These are phyloP conservation scores for Trigoniulus corallinus DNA, from an alignment of 1,140 invertebrate species.

Conservation along the genomic window DNA sequence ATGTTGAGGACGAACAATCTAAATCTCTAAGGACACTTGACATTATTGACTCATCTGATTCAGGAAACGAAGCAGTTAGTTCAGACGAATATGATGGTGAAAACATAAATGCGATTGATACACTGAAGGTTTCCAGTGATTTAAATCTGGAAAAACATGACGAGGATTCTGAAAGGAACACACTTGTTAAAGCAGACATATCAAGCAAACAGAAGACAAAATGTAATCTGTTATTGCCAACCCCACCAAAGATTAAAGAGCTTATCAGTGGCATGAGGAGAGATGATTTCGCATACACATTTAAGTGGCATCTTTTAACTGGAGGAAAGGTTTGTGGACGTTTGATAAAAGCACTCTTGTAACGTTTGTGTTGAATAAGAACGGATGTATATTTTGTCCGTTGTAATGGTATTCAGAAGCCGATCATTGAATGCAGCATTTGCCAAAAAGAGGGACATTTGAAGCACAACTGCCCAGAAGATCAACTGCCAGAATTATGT, in stretches of 20 bases:
- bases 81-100: neutral
- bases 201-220: neutral
- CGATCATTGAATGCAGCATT: slow-evolving; percentile 30
- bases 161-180: neutral
- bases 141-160: neutral
- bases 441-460: slow-evolving; percentile 37
- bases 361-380: too few species aligned
- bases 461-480: slow-evolving; percentile 33
- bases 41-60: neutral
- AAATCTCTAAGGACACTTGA: neutral
- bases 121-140: neutral
- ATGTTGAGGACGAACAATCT: neutral
- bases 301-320: slow-evolving; percentile 15
- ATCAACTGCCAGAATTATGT: slow-evolving; percentile 27
- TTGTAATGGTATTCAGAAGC: slow-evolving; percentile 19
- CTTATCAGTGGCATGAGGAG: neutral
- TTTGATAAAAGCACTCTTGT: neutral
- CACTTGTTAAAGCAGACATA: neutral
- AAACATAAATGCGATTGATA: neutral
- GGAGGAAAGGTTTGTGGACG: slow-evolving; percentile 19
- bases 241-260: neutral
- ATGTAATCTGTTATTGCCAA: neutral
- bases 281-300: slow-evolving; percentile 7
- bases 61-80: neutral
- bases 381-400: slow-evolving; percentile 7